A percentile compares a stretch with the other conserved stretches of the same genome.
Evolutionary conservation across 2,113 vertebrate species (phyloP).

Genomic region (Cercocebus atys): DNA sequence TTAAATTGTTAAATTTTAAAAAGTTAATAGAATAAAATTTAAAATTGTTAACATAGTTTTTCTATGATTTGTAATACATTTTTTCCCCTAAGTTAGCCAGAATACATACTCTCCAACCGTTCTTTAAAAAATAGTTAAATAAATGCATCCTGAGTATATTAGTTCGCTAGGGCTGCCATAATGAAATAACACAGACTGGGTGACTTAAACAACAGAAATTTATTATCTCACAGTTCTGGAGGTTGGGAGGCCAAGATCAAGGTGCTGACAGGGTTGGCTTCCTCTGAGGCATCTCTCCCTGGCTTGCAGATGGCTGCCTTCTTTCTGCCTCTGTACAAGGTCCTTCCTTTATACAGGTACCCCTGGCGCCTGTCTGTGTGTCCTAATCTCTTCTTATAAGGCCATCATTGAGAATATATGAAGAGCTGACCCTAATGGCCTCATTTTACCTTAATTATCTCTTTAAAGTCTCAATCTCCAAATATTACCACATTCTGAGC

Average conservation of each 20-base stretch:
- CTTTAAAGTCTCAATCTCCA: neutral
- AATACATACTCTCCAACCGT: neutral
- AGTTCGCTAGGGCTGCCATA: neutral
- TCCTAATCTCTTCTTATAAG: neutral
- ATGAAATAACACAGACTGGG: neutral
- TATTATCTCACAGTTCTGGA: neutral
- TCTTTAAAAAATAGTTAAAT: neutral
- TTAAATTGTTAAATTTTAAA: neutral
- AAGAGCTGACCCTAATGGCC: neutral
- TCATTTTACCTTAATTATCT: neutral
- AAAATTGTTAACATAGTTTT: neutral
- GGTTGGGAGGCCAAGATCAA: neutral
- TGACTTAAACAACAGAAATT: neutral
- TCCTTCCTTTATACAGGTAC: neutral
- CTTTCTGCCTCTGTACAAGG: neutral
- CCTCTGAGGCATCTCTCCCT: neutral
- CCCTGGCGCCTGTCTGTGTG: neutral
- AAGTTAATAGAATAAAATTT: neutral
- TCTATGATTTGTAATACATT: neutral
- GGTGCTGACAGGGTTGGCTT: neutral
- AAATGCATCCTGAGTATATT: neutral
- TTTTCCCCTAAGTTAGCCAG: neutral
- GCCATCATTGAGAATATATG: neutral
- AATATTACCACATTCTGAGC: neutral
- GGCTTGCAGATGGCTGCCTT: neutral